These are phyloP conservation scores for Hyaena hyaena DNA, from an alignment of 2,113 vertebrate genomes.

Conservation along the genomic window DNA sequence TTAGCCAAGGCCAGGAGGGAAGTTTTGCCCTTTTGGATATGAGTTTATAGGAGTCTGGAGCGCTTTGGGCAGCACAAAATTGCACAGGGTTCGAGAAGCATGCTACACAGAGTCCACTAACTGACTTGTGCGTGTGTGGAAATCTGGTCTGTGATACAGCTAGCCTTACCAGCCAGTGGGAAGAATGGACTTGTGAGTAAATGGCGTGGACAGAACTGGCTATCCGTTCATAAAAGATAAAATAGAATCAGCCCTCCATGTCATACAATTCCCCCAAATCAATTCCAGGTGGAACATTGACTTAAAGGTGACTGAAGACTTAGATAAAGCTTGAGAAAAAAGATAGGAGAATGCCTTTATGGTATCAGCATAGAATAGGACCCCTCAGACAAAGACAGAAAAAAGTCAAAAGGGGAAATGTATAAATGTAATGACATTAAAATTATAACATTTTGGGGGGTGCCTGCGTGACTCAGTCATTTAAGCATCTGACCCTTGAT, in stretches of 20 bases:
- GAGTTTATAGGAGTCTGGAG: not conserved
- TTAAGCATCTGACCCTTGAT: no score
- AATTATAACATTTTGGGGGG: not conserved
- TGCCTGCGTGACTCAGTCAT: no score
- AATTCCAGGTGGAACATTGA: not conserved
- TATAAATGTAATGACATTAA: not conserved
- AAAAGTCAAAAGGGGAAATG: not conserved
- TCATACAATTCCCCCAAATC: not conserved
- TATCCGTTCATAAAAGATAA: not conserved
- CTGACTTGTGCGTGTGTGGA: rapidly evolving
- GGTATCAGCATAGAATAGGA: not conserved
- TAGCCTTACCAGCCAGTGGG: not conserved
- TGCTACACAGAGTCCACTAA: no score
- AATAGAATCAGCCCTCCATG: not conserved
- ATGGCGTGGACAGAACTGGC: not conserved
- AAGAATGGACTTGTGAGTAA: not conserved
- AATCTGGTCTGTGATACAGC: not conserved
- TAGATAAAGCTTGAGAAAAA: not conserved
- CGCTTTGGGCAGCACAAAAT: not conserved
- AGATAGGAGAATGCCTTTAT: not conserved
- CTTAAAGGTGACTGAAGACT: not conserved
- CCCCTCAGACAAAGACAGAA: not conserved
- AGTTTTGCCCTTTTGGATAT: not conserved
- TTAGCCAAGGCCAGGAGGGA: not conserved
- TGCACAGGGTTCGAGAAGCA: not conserved